A percentile compares a stretch with the other conserved stretches of the same genome.
Conservation (phyloP, 2,888 invertebrate genomes). For the Sinodicranocentrus sp. region DNA sequence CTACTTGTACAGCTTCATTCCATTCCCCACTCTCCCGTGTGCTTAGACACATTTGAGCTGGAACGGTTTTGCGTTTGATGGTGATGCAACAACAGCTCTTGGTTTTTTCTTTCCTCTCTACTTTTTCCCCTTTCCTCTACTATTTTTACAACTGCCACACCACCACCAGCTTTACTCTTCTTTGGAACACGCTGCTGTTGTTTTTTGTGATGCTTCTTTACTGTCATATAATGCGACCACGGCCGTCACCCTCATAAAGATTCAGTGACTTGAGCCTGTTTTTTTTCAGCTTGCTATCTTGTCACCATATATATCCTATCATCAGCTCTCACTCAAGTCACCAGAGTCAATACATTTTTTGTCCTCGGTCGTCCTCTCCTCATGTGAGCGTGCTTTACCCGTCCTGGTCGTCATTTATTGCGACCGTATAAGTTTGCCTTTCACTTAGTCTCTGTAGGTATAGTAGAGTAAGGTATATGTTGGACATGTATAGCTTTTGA, state of each 20-base stretch:
- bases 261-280: conserved; percentile 37
- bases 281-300: conserved; percentile 38
- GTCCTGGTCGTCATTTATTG: conserved; percentile 26
- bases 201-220: conserved; percentile 41
- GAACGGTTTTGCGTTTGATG: conserved; percentile 29
- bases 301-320: conserved; percentile 46
- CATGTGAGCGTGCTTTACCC: conserved; percentile 29
- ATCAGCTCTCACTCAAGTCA: conserved; percentile 32
- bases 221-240: conserved; percentile 19
- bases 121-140: background rate
- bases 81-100: conserved; percentile 38
- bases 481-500: conserved; percentile 25
- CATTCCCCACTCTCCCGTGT: conserved; percentile 17
- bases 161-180: background rate
- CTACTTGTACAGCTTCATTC: conserved; percentile 48
- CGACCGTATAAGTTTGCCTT: conserved; percentile 37
- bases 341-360: conserved; percentile 36
- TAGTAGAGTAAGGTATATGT: no score
- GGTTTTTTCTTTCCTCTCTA: background rate
- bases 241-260: conserved; percentile 42
- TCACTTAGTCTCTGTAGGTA: no score
- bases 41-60: background rate
- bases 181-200: conserved; percentile 33
- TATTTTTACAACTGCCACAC: conserved; percentile 35
- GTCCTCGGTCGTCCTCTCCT: background rate